A percentile compares a stretch with the other conserved stretches of the same genome.
Evolutionary conservation across 2,888 invertebrate species (phyloP).

Genomic region (Cephonodes hylas): DNA sequence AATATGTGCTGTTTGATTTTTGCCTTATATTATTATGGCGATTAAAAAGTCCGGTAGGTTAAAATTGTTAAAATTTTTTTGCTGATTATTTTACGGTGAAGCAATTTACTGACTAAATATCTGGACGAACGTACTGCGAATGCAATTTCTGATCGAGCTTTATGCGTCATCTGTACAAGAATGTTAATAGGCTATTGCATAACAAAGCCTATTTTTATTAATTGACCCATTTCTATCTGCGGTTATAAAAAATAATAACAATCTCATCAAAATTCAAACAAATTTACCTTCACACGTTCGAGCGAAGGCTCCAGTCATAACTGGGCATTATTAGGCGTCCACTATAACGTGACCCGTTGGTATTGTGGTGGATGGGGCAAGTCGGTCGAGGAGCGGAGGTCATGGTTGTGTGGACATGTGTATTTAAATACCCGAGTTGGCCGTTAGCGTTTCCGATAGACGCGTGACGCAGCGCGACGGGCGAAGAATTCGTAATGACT

Average conservation of each 20-base stretch:
- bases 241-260: neutral
- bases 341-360: neutral
- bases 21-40: too few species aligned
- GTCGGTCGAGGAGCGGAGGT: neutral
- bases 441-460: conserved; percentile 76
- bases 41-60: too few species aligned
- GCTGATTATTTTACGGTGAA: neutral
- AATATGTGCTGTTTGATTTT: too few species aligned
- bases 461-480: conserved; percentile 64
- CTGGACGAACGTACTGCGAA: neutral
- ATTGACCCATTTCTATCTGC: neutral
- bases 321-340: neutral
- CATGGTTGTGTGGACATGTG: conserved; percentile 6
- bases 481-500: conserved; percentile 64
- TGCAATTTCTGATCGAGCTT: neutral
- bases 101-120: neutral
- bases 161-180: neutral
- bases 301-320: conserved; percentile 7
- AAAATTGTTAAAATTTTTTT: too few species aligned
- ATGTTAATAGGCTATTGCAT: neutral
- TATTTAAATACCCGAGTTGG: conserved; percentile 39
- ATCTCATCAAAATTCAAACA: conserved; percentile 9
- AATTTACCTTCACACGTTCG: conserved; percentile 6
- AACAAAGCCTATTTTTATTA: neutral
- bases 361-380: neutral